Percentiles rank a stretch among this genome's conserved stretches.
Conservation (phyloP, 1,140 invertebrate genomes). For the Bombus pascuorum region DNA sequence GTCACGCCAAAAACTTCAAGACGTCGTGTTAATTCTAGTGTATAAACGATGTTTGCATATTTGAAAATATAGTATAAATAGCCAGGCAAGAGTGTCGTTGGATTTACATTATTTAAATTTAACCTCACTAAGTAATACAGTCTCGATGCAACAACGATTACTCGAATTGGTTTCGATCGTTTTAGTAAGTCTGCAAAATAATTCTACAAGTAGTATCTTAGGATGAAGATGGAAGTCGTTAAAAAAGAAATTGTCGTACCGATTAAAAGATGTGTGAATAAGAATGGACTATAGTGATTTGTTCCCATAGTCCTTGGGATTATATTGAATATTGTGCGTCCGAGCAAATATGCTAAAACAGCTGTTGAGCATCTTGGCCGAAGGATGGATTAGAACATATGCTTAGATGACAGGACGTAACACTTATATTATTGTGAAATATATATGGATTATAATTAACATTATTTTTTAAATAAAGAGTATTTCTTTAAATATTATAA, state of each 20-base stretch:
- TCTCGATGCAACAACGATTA: constrained; percentile 93
- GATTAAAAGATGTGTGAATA: constrained; percentile 89
- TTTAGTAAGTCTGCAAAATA: constrained; percentile 88
- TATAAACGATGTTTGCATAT: constrained; percentile 95
- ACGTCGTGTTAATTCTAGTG: constrained; percentile 89
- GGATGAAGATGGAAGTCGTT: no score
- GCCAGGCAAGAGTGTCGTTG: constrained; percentile 85
- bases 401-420: no score
- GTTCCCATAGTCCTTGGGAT: constrained; percentile 88
- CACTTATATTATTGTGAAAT: background rate
- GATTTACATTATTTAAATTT: constrained; percentile 91
- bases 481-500: background rate
- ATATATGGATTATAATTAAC: background rate
- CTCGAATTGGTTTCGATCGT: constrained; percentile 89
- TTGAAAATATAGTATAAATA: constrained; percentile 93
- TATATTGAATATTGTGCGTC: no score
- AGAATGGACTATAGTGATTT: constrained; percentile 94
- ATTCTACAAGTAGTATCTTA: constrained; percentile 52
- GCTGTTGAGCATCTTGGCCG: no score
- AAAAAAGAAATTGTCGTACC: constrained; percentile 78
- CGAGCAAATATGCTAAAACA: no score
- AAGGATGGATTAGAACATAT: no score
- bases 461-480: background rate
- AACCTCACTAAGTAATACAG: constrained; percentile 89
- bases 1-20: constrained; percentile 90